Evolutionary conservation across 2,888 invertebrate genomes (phyloP), one percentile per base, ranked within the genome.

Genomic region (Diploptera punctata): DNA sequence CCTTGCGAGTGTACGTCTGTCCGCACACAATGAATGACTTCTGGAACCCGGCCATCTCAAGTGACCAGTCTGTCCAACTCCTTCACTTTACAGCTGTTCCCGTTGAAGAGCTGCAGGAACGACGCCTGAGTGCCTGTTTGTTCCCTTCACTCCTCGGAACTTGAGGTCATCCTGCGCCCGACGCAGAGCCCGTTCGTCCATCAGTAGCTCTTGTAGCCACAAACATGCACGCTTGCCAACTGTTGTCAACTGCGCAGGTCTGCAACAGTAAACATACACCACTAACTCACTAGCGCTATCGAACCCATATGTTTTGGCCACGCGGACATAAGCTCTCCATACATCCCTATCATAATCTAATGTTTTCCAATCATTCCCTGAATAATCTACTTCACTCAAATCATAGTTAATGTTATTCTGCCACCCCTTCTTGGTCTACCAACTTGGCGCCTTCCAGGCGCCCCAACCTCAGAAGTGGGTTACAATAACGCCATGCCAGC

Each of bases 61-160:
- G 98, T 93, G 0, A 99, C 96, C 70, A 91, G 84, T 76, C 88
- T 85, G 81, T 99, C 99, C 49, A 99, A 83, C 54, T 86, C 79
- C 77, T 92, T 91, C 0, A 99, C 98, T 85, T 98, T 98, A 1
- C 87, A 85, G 19, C 91, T 87, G 80, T 99, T 92, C 18, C 93
- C 95, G 77, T 95, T 90, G 82, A 99, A 98, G 0, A 99, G 88
- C 80, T 96, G 93, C 74, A 99, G 83, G 83, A 99, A 99, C 0
- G 97, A 97, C 0, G 98, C 98, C 82, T 99, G 99, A 0, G 99
- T 99, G 31, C 99, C 99, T 0, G 99, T 99, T n/a, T 2, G 99
- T 99, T 16, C 99, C 99, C 83, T 99, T 99, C 10, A 97, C 96
- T 9, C 99, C 99, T 21, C 99, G 90, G 84, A 98, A 99, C 74